Evolutionary conservation across 2,113 vertebrate genomes (phyloP).

Genomic region (Dasypus novemcinctus): DNA sequence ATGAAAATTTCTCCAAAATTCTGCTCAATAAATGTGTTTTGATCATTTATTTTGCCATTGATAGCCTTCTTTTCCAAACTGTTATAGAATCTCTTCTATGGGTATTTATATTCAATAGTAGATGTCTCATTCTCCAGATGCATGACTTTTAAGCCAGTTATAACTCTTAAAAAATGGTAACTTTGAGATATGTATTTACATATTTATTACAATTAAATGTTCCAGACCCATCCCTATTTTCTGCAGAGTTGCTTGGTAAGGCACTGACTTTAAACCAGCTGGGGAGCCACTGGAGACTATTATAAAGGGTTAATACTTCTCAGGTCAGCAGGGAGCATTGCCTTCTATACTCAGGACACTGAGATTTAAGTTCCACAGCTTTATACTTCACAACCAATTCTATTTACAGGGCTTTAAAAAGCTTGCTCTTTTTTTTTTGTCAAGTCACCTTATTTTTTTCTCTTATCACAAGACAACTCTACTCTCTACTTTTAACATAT

Average conservation of each 20-base stretch:
- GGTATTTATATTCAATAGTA: conserved; percentile 38
- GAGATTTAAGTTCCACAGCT: neutral
- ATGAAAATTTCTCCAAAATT: neutral
- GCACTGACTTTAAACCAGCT: neutral
- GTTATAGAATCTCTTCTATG: conserved; percentile 43
- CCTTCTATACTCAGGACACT: conserved; percentile 11
- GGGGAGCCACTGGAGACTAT: neutral
- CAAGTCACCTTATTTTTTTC: neutral
- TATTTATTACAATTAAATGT: conserved; percentile 48
- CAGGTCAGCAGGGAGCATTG: neutral
- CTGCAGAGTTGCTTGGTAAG: conserved; percentile 3
- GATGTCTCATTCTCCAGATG: conserved; percentile 61
- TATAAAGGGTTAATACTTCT: neutral
- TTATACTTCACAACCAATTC: conserved; percentile 17
- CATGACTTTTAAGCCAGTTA: conserved; percentile 56
- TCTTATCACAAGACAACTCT: neutral
- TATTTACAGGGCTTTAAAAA: conserved; percentile 8
- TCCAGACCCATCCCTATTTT: neutral
- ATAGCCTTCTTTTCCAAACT: conserved; percentile 69
- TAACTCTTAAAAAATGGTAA: conserved; percentile 39
- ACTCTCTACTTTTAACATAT: conserved; percentile 45
- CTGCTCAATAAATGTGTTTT: conserved; percentile 25
- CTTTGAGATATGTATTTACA: conserved; percentile 68
- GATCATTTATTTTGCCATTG: conserved; percentile 55
- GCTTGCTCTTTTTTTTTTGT: neutral